Evolutionary conservation across 2,113 vertebrate species (phyloP), one percentile per base, ranked within the genome.

Genomic region (Acanthochromis polyacanthus): DNA sequence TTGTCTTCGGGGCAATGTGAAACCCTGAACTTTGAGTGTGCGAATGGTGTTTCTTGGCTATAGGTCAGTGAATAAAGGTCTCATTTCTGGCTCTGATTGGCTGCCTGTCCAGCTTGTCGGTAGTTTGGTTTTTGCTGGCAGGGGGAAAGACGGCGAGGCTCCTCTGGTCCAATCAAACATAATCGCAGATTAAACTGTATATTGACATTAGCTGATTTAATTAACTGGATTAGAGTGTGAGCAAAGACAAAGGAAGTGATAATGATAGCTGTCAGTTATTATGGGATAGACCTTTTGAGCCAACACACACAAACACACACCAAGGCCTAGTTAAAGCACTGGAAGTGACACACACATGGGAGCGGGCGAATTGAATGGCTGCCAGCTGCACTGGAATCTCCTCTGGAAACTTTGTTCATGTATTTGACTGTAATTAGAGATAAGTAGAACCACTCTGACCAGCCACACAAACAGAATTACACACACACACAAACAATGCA

Each of bases 371-470:
- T 20, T 61, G 76, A 92, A 86, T 78, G 28, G 78, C 82, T 88
- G 84, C 89, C 87, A 90, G 85, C 71, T 86, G 84, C 62, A 38
- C 64, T 80, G 75, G 77, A 90, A 46, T 82, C 75, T 52, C 60
- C 52, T 59, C 55, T 86, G 86, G 89, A 88, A 89, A 88, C 79
- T 81, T 82, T 75, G 53, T 63, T 84, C 61, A 55, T 5, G 48
- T 81, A 57, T 88, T 84, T 86, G 75, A 89, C 87, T 87, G 80
- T 85, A 88, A 93, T 93, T 88, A 84, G 52, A 80, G 84, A 91
- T 90, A 85, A 91, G 89, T 86, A 88, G 71, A 88, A 81, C 73
- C 81, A 74, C 75, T 78, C 85, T 50, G 77, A 68, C 67, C 62
- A 38, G 50, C 7, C 69, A 58, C 75, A 82, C 65, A 85, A 45